Conservation (phyloP, 2,888 invertebrate genomes). For the Nephrotoma guestfalica region DNA sequence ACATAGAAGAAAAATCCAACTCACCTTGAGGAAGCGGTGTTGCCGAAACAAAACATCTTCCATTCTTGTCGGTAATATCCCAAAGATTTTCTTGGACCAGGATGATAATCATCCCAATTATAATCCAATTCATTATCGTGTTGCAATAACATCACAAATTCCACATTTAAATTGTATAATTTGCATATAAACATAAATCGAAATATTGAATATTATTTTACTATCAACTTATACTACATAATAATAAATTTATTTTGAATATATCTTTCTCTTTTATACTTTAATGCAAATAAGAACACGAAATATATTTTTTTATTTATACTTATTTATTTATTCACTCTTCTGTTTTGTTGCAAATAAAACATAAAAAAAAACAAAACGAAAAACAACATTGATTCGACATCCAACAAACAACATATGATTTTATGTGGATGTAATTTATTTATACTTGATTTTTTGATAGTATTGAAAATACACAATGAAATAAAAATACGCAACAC, state of each 20-base stretch:
- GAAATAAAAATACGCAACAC: not conserved
- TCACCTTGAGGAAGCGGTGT: conserved; percentile 31
- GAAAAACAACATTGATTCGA: not conserved
- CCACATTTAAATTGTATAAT: not conserved
- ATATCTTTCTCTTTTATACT: not conserved
- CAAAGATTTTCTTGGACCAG: conserved; percentile 18
- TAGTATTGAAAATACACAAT: not conserved
- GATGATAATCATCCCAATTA: conserved; percentile 28
- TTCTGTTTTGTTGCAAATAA: not conserved
- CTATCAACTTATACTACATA: not conserved
- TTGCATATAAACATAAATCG: not conserved
- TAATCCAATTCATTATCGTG: conserved; percentile 29
- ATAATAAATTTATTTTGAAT: not conserved
- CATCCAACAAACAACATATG: not conserved
- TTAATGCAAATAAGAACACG: not conserved
- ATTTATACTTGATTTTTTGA: not conserved
- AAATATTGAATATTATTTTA: not conserved
- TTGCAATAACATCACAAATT: conserved; percentile 10
- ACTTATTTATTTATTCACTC: not conserved
- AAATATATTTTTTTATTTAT: not conserved
- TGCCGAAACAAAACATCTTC: conserved; percentile 19
- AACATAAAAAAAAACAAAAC: not conserved
- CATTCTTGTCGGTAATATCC: not conserved
- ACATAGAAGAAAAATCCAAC: not conserved
- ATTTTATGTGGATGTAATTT: not conserved